Conservation (phyloP, 2,888 invertebrate genomes). For the Nymphalis polychloros region DNA sequence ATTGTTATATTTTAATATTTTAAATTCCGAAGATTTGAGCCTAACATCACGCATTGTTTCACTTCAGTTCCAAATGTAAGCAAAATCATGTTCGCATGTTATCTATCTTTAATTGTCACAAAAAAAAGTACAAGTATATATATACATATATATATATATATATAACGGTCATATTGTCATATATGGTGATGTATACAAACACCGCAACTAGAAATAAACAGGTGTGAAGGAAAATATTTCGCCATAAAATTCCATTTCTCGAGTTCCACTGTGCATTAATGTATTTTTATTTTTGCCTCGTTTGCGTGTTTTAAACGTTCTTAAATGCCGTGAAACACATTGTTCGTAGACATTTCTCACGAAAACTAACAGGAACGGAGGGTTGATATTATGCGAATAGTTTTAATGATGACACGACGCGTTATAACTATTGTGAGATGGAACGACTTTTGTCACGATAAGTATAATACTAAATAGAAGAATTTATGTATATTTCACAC, state of each 20-base stretch:
- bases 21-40: too few relatives aligned
- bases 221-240: conserved; percentile 19
- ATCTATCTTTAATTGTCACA: too few relatives aligned
- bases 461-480: background rate
- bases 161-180: too few relatives aligned
- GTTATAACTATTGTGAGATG: background rate
- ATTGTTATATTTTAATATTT: too few relatives aligned
- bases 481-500: background rate
- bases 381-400: conserved; percentile 3
- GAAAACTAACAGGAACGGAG: conserved; percentile 11
- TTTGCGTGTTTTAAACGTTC: conserved; percentile 27
- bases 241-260: conserved; percentile 21
- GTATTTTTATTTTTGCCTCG: conserved; percentile 25
- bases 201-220: conserved; percentile 12
- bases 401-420: background rate
- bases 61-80: too few relatives aligned
- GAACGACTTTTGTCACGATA: background rate
- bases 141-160: too few relatives aligned
- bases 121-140: too few relatives aligned
- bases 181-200: background rate
- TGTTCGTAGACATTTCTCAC: conserved; percentile 22
- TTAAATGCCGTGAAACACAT: conserved; percentile 25
- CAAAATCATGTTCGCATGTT: too few relatives aligned
- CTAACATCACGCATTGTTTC: too few relatives aligned
- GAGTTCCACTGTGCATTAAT: conserved; percentile 26